Base-by-base conservation (phyloP, 2,888 invertebrate species). In the Ochropleura leucogaster region DNA sequence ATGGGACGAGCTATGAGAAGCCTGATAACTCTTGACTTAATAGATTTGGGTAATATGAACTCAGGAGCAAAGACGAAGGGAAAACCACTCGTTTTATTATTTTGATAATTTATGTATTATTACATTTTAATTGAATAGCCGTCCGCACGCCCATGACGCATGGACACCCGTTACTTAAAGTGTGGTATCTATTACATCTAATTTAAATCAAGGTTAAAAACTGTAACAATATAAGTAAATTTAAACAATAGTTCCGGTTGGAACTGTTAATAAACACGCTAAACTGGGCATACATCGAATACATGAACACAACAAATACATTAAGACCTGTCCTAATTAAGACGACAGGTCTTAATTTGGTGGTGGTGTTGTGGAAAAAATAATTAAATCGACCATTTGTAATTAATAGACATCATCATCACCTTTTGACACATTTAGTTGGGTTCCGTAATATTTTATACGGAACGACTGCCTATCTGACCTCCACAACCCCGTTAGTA, bases 201-300 rank as follows among this genome's bases (percentile, higher is more conserved):
- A 65, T 14, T 65, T n/a, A 49, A 8, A 65, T 49, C 65, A 66
- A 66, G 49, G 65, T 51, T 65, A 40, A 40, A 49, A 49, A 51
- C 12, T 51, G 65, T 65, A 65, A 49, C 49, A 51, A 49, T 40
- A 8, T 49, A 30, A 30, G 14, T 40, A 40, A n/a, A 51, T n/a
- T 30, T 8, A n/a, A 51, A n/a, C 49, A 66, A 57, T 30, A 57
- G 18, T 4, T 65, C 47, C 40, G 18, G 49, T 12, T 65, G 12
- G 18, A 49, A 42, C 12, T 42, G 42, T 42, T 62, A 60, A 62
- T n/a, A 62, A 62, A 62, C 40, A 62, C 18, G 12, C 42, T 18
- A 8, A 42, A 60, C 12, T 30, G 7, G 55, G 30, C 55, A 55
- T 20, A 55, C 6, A 20, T 12, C 55, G 14, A 57, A 30, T 30